A percentile compares a stretch with the other conserved stretches of the same genome.
phyloP scores from a whole-genome alignment of 2,888 invertebrate genomes.

The Limenitis camilla region DNA sequence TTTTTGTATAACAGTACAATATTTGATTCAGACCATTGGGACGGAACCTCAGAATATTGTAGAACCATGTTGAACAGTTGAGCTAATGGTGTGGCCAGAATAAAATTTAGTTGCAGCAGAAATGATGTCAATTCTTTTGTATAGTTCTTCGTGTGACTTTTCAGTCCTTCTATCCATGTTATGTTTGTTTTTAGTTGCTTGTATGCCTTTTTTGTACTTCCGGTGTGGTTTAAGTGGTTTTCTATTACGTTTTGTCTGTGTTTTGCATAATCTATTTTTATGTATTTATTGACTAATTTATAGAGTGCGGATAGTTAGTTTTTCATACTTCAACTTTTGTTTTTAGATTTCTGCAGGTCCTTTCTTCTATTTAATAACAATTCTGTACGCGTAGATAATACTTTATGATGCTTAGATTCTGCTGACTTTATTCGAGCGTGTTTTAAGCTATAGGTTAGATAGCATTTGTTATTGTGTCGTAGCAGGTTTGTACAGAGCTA shows the following conservation, averaged over 20 bases:
- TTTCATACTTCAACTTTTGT: slow-evolving; percentile 12
- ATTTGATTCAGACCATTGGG: slow-evolving; percentile 19
- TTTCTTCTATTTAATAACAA: slow-evolving; percentile 7
- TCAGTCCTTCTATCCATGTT: slow-evolving; percentile 22
- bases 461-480: slow-evolving; percentile 10
- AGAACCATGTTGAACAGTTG: slow-evolving; percentile 17
- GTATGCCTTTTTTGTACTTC: slow-evolving; percentile 16
- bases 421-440: neutral
- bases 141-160: neutral
- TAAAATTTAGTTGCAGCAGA: slow-evolving; percentile 14
- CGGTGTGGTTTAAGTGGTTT: slow-evolving; percentile 5
- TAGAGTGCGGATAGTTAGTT: slow-evolving; percentile 15
- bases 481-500: slow-evolving; percentile 7
- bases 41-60: neutral
- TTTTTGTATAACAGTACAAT: slow-evolving; percentile 17
- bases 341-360: slow-evolving; percentile 14
- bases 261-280: slow-evolving; percentile 14
- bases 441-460: slow-evolving; percentile 5
- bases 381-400: slow-evolving; percentile 5
- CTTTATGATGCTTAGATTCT: slow-evolving; percentile 6
- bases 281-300: slow-evolving; percentile 14
- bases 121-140: slow-evolving; percentile 11
- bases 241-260: slow-evolving; percentile 10
- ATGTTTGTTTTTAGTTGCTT: slow-evolving; percentile 19
- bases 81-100: slow-evolving; percentile 3